phyloP scores from a whole-genome alignment of 2,888 invertebrate species.

The Apoda limacodes region DNA sequence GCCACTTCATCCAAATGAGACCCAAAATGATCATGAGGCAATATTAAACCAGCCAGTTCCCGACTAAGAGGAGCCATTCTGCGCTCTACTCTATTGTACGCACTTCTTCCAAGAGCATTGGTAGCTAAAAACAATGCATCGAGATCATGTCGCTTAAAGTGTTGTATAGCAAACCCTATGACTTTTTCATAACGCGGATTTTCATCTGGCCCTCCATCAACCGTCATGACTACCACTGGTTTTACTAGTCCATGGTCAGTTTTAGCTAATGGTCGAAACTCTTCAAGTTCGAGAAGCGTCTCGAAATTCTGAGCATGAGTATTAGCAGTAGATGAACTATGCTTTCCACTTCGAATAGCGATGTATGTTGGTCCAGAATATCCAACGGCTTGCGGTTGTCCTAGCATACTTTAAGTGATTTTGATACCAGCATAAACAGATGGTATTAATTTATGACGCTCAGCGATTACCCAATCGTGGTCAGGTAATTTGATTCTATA shows the following conservation, averaged over 20 bases:
- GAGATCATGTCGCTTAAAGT: too few relatives aligned
- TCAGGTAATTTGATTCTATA: slow-evolving; percentile 19
- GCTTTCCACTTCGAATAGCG: slow-evolving; percentile 25
- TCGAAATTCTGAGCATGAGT: slow-evolving; percentile 24
- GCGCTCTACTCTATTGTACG: slow-evolving; percentile 21
- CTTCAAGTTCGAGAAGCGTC: too few relatives aligned
- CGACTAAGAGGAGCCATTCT: slow-evolving; percentile 23
- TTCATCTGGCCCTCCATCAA: too few relatives aligned
- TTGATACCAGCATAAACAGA: slow-evolving; percentile 27
- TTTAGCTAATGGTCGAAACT: slow-evolving; percentile 12
- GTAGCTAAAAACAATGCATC: slow-evolving; percentile 21
- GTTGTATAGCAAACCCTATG: too few relatives aligned
- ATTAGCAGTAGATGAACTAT: slow-evolving; percentile 22
- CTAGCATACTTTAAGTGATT: slow-evolving; percentile 25
- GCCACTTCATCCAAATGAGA: slow-evolving; percentile 21
- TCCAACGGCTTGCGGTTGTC: too few relatives aligned
- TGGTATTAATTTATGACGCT: slow-evolving; percentile 20
- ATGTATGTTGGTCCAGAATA: slow-evolving; percentile 44
- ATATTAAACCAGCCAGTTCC: slow-evolving; percentile 20
- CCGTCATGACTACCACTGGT: slow-evolving; percentile 23
- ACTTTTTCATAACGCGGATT: too few relatives aligned
- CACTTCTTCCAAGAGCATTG: slow-evolving; percentile 23
- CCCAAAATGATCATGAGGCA: slow-evolving; percentile 22
- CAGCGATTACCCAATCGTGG: slow-evolving; percentile 20
- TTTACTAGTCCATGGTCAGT: slow-evolving; percentile 18